Evolutionary conservation across 2,797 vertebrate species (phyloP), one percentile per base, ranked within the genome.

Genomic region (Merluccius polli): DNA sequence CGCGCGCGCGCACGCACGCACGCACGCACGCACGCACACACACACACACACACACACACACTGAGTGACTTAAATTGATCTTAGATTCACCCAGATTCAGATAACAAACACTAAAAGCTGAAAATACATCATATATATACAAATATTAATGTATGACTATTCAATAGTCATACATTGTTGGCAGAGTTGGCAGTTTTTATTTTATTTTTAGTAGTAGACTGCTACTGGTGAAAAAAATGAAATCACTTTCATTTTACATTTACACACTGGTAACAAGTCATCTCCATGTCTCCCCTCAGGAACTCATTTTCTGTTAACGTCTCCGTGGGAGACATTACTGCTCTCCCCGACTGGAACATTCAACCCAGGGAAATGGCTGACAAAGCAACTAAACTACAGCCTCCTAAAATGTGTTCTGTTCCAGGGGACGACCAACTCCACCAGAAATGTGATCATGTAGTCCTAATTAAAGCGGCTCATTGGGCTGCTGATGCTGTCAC

Each of bases 341-440:
- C 44, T 65, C 73, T 71, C 76, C 32, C 74, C 30, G 75, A 75
- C 72, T 80, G 79, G 76, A 89, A 86, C 86, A 82, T 71, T 3
- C 75, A 76, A 71, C 70, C 85, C 79, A 80, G 88, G 85, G 83
- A 79, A 81, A 78, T 71, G 1, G 77, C 85, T 87, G 29, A 72
- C 13, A 24, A 80, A 31, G 69, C 35, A 78, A 80, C 77, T 21
- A 67, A 24, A 48, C 41, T 75, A 80, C 69, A 83, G 79, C 70
- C 71, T 73, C 77, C 32, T 73, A 75, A 74, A 76, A 18, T 24
- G 16, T 32, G 65, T 31, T 68, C 65, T 4, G 67, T 74, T 75
- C 65, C 48, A 78, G 59, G 74, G 77, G 24, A n/a, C 16, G 67
- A 9, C 11, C 29, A 35, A 30, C 29, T 29, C 44, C n/a, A 36